These are phyloP conservation scores for Sterrhoptilus dennistouni DNA, from an alignment of 2,113 vertebrate species.

Conservation along the genomic window DNA sequence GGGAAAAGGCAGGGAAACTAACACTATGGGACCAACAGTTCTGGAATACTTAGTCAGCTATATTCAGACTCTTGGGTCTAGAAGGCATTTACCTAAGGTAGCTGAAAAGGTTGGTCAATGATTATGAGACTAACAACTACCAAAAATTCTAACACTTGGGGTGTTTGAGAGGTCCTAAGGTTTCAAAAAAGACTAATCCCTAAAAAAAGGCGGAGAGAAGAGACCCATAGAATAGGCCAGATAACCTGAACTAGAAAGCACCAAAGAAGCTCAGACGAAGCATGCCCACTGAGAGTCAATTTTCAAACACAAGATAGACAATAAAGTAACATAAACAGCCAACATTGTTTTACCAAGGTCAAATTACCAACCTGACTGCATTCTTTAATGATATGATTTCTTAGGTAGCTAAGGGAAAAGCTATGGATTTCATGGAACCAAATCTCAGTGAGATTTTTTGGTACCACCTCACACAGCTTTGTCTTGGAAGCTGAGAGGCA, in stretches of 20 bases:
- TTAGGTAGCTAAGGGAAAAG: background rate
- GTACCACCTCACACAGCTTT: background rate
- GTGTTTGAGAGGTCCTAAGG: background rate
- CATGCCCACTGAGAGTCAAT: background rate
- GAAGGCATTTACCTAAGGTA: background rate
- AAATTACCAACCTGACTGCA: background rate
- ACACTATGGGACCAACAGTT: background rate
- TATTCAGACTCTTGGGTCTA: background rate
- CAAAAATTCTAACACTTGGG: background rate
- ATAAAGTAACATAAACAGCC: background rate
- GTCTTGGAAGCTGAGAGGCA: background rate
- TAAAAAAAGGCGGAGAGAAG: background rate
- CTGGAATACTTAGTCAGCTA: background rate
- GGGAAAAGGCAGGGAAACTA: background rate
- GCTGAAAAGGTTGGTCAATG: background rate
- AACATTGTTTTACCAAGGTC: background rate
- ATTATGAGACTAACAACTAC: background rate
- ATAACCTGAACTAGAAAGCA: background rate
- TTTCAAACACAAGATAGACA: background rate
- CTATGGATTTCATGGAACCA: background rate
- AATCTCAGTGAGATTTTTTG: background rate
- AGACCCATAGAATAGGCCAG: background rate
- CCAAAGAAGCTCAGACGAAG: background rate
- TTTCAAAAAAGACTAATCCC: background rate
- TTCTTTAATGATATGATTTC: background rate